A percentile compares a stretch with the other conserved stretches of the same genome.
These are phyloP conservation scores for Malacoctenus gilli DNA, from an alignment of 2,797 vertebrate species.

Conservation along the genomic window DNA sequence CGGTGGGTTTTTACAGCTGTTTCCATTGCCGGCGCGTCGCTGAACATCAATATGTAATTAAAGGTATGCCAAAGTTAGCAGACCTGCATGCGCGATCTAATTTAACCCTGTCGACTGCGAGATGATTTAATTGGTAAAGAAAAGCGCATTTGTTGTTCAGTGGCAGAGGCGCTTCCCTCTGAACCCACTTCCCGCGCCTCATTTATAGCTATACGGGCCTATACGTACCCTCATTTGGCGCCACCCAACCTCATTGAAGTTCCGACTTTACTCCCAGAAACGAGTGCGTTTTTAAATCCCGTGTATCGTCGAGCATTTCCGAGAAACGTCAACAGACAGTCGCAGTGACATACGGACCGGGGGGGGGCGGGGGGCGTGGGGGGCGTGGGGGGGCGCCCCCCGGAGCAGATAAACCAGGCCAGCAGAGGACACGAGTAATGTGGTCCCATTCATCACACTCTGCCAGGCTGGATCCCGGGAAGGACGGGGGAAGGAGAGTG, in stretches of 20 bases:
- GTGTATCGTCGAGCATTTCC: too few species aligned
- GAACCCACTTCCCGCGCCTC: neutral
- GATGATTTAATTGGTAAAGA: slow-evolving; percentile 5
- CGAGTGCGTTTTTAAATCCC: too few species aligned
- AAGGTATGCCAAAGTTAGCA: slow-evolving; percentile 60
- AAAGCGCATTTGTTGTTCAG: neutral
- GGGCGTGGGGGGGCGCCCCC: too few species aligned
- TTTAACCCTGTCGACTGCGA: slow-evolving; percentile 11
- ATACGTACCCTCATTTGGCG: neutral
- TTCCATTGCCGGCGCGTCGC: slow-evolving; percentile 57
- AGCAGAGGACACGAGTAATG: slow-evolving; percentile 82
- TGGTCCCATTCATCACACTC: slow-evolving; percentile 82
- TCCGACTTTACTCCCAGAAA: neutral
- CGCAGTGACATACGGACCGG: slow-evolving; percentile 40
- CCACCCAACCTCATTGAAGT: neutral
- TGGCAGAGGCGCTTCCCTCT: neutral
- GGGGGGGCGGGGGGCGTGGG: slow-evolving; percentile 59
- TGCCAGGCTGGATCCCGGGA: slow-evolving; percentile 71
- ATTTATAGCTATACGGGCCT: slow-evolving; percentile 1
- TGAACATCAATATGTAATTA: slow-evolving; percentile 74
- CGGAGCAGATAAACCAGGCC: slow-evolving; percentile 76
- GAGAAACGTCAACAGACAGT: slow-evolving; percentile 29
- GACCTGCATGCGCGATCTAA: slow-evolving; percentile 41
- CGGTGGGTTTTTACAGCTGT: slow-evolving; percentile 67
- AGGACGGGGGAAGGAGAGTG: slow-evolving; percentile 80